phyloP scores from a whole-genome alignment of 2,797 vertebrate species.

The Clarias pachynema region DNA sequence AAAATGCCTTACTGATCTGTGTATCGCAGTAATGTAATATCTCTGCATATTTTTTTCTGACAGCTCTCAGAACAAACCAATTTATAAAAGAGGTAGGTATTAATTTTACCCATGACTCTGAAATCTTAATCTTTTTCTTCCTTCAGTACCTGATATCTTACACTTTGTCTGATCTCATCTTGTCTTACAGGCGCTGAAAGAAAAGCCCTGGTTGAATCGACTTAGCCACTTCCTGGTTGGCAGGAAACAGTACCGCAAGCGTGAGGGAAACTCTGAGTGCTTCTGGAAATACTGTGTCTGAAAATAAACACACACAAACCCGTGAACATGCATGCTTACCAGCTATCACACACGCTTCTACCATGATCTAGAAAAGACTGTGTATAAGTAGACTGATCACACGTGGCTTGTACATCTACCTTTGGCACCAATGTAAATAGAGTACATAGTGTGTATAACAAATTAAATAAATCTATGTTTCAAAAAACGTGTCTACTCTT shows the following conservation, averaged over 20 bases:
- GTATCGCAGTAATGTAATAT: not conserved
- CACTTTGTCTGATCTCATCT: not conserved
- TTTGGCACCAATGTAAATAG: constrained; percentile 51
- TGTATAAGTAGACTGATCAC: constrained; percentile 13
- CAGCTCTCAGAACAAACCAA: constrained; percentile 54
- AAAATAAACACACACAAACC: constrained; percentile 30
- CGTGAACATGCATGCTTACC: constrained; percentile 20
- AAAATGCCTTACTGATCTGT: not conserved
- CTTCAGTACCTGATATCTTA: not conserved
- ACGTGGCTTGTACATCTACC: constrained; percentile 27
- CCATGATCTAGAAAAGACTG: not conserved
- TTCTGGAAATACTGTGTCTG: constrained; percentile 67
- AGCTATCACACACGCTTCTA: not conserved
- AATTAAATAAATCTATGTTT: constrained; percentile 44
- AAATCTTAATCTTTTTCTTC: not conserved
- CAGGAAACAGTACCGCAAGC: constrained; percentile 57
- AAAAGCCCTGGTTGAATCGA: constrained; percentile 48
- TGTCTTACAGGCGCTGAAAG: constrained; percentile 49
- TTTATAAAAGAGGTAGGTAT: constrained; percentile 55
- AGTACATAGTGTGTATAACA: constrained; percentile 38
- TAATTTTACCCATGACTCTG: not conserved
- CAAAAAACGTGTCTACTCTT: not conserved
- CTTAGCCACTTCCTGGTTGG: constrained; percentile 51
- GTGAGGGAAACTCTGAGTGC: constrained; percentile 58
- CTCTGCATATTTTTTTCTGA: not conserved